phyloP scores from a whole-genome alignment of 2,113 vertebrate species.

The Vulpes ferrilata region DNA sequence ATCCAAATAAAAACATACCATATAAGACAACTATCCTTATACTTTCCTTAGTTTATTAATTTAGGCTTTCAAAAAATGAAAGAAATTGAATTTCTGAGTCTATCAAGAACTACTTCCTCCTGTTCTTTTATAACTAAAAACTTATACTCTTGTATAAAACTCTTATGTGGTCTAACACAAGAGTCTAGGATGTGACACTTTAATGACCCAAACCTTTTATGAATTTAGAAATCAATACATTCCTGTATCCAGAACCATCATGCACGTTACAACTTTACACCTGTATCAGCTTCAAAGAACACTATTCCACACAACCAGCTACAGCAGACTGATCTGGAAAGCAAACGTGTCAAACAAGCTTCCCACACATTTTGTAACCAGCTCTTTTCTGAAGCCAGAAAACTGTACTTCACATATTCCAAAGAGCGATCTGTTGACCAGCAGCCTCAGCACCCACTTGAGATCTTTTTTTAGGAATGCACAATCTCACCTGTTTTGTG shows the following conservation, averaged over 20 bases:
- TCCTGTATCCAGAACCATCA: slow-evolving; percentile 26
- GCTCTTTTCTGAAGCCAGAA: neutral
- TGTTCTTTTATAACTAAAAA: slow-evolving; percentile 45
- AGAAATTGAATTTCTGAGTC: slow-evolving; percentile 16
- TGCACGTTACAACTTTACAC: neutral
- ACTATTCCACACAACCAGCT: neutral
- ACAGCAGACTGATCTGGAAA: neutral
- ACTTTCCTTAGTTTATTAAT: slow-evolving; percentile 20
- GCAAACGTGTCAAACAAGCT: neutral
- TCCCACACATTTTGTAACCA: neutral
- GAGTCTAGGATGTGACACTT: neutral
- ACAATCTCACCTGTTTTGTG: neutral
- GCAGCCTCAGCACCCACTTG: neutral
- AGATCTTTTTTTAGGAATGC: neutral
- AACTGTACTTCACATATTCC: neutral
- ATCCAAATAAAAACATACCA: slow-evolving; percentile 58
- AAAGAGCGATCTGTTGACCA: neutral
- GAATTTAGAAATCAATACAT: slow-evolving; percentile 25
- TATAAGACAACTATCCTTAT: neutral
- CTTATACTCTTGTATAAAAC: neutral
- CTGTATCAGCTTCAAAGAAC: slow-evolving; percentile 27
- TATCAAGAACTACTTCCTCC: slow-evolving; percentile 9
- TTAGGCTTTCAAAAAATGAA: neutral
- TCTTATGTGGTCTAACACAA: neutral
- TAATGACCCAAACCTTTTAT: slow-evolving; percentile 25